Conservation (phyloP, 2,888 invertebrate species). For the Phania funesta region DNA sequence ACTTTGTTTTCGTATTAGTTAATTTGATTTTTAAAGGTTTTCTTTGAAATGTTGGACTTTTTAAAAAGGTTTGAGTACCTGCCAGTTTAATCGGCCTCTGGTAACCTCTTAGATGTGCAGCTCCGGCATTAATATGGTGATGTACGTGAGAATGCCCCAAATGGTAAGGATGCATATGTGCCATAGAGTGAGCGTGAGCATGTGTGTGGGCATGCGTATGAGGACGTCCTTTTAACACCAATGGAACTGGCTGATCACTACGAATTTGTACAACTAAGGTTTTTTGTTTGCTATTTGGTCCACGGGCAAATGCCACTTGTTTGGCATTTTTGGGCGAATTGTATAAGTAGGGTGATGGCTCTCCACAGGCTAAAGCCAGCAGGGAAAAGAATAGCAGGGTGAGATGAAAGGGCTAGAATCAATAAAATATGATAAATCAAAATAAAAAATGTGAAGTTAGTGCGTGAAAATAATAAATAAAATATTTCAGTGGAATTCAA, state of each 20-base stretch:
- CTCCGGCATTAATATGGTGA: conserved; percentile 62
- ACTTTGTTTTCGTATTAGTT: conserved; percentile 72
- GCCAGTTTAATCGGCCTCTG: conserved; percentile 68
- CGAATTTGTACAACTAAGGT: conserved; percentile 79
- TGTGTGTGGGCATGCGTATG: conserved; percentile 67
- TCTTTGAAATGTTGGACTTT: conserved; percentile 70
- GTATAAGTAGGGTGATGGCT: conserved; percentile 73
- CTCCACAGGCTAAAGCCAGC: conserved; percentile 71
- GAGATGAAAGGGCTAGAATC: conserved; percentile 52
- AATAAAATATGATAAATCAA: not conserved
- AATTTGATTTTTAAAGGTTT: conserved; percentile 78
- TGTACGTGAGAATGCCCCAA: conserved; percentile 68
- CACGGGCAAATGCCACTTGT: conserved; percentile 69
- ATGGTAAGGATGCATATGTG: conserved; percentile 69
- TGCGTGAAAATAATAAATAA: not conserved
- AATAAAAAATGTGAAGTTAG: not conserved
- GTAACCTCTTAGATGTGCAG: conserved; percentile 46
- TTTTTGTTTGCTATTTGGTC: conserved; percentile 72
- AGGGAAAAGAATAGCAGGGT: conserved; percentile 57
- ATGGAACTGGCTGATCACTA: conserved; percentile 77
- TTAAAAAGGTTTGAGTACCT: conserved; percentile 72
- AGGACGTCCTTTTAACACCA: conserved; percentile 76
- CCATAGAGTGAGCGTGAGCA: conserved; percentile 64
- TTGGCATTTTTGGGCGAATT: conserved; percentile 75
- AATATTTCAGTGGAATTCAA: not conserved